These are phyloP conservation scores for Drosophila truncata DNA, from an alignment of 1,140 invertebrate genomes.

Conservation along the genomic window DNA sequence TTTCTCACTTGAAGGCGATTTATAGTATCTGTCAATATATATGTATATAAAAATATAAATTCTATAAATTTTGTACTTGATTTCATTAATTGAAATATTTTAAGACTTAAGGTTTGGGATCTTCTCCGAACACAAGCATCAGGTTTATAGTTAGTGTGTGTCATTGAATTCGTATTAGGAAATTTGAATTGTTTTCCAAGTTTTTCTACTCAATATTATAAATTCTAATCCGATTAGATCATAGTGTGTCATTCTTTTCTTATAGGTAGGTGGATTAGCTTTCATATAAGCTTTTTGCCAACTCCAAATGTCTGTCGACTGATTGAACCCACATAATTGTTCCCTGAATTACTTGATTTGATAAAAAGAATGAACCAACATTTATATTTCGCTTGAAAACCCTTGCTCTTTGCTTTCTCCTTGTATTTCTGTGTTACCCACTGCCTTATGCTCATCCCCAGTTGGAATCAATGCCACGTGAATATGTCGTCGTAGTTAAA, in stretches of 20 bases:
- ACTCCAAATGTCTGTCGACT: background rate
- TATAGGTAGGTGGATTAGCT: background rate
- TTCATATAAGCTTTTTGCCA: background rate
- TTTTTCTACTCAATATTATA: background rate
- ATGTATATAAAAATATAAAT: background rate
- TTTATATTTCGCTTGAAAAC: background rate
- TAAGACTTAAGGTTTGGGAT: background rate
- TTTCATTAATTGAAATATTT: background rate
- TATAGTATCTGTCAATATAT: background rate
- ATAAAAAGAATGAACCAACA: background rate
- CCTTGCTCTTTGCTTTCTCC: background rate
- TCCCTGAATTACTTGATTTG: background rate
- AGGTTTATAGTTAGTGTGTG: background rate
- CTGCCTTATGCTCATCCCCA: background rate
- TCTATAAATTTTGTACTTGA: background rate
- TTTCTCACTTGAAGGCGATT: background rate
- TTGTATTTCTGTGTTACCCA: background rate
- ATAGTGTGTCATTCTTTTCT: background rate
- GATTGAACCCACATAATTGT: background rate
- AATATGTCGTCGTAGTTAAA: conserved; percentile 13
- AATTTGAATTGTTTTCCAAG: background rate
- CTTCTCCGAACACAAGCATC: background rate
- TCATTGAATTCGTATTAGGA: background rate
- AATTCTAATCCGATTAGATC: too few species aligned
- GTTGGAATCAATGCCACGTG: conserved; percentile 12